Base-by-base conservation (phyloP, 2,113 vertebrate species). In the Grantiella picta region DNA sequence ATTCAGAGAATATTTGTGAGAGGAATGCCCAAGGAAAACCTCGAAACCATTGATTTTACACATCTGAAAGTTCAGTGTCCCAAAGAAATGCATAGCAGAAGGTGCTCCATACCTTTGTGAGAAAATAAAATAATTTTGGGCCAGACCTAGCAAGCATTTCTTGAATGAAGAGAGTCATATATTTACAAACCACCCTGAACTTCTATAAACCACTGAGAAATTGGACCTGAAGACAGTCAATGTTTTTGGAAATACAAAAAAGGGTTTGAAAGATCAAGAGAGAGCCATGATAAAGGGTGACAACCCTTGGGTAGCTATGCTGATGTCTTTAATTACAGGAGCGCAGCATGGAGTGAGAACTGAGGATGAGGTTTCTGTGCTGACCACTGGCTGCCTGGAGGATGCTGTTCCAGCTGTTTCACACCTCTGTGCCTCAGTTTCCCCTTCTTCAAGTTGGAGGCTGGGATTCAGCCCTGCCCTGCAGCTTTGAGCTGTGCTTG, bases 361-460 rank as follows among this genome's bases (percentile, higher is more conserved):
- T 44, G 79, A 36, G n/a, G 56, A 53, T 49, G 68, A 42, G 11
- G 27, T 9, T 60, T 42, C 64, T 73, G 33, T 68, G 54, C 56
- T 75, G 42, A 59, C 28, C 70, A 19, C 22, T 11, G 66, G 4
- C 82, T 81, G 19, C 5, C 57, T 59, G 88, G 36, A 22, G 50
- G 38, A 56, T 50, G 49, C 76, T 86, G 12, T 11, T 82, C 16
- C n/a, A 86, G 35, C 14, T 59, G 0, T 56, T 75, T 64, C 40
- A 25, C 24, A 54, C 27, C 24, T 59, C 31, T 3, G 27, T 86
- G 91, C 86, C 95, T 96, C 83, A 77, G 83, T 94, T 92, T 96
- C 69, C 56, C 72, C 23, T 66, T 73, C 40, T 61, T 76, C 45
- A 33, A 11, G 19, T 21, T 17, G 15, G 25, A 68, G 24, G 7